Base-by-base conservation (phyloP, 2,113 vertebrate species). In the Rissa tridactyla region DNA sequence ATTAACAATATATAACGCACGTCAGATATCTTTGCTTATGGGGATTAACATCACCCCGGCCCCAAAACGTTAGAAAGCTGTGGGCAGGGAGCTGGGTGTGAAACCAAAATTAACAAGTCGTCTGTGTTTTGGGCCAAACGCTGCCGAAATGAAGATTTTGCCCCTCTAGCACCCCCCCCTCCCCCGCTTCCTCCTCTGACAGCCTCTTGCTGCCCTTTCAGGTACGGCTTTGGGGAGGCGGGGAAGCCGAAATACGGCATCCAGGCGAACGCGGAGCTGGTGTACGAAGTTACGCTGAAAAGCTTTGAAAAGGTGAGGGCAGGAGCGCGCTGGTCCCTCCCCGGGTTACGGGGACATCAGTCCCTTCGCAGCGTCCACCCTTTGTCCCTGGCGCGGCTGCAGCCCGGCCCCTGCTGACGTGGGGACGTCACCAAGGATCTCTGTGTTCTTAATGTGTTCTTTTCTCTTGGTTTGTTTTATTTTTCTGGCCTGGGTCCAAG, bases 221-320 rank as follows among this genome's bases (percentile, higher is more conserved):
- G 99, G 96, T 99, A 99, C 17, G 99, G 98, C 89, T 99, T 99
- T 96, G 99, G 99, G 61, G 98, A 98, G 86, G 97, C 98, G 46
- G 99, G 99, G 92, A 99, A 99, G 97, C 97, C 98, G 2, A 98
- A 98, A 80, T 99, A 97, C 51, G 98, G 98, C 94, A 98, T 99
- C 95, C 98, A 98, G 95, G 98, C 99, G 36, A 99, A 99, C 80
- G 98, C 98, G 7, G 99, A 99, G 80, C 97, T 99, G 84, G 87
- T 98, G 16, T 99, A 99, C 73, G 98, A 99, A 97, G 99, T 99
- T 34, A 99, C 98, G 10, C 98, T 99, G 80, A 99, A 99, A 97
- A 98, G 98, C 95, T 99, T 99, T 89, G 97, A 99, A 96, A 99
- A 99, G 99, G 99, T 99, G 96, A 99, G 97, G 86, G 72, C 62